A percentile compares a stretch with the other conserved stretches of the same genome.
These are phyloP conservation scores for Argynnis bischoffii DNA, from an alignment of 2,888 invertebrate species.

Conservation along the genomic window DNA sequence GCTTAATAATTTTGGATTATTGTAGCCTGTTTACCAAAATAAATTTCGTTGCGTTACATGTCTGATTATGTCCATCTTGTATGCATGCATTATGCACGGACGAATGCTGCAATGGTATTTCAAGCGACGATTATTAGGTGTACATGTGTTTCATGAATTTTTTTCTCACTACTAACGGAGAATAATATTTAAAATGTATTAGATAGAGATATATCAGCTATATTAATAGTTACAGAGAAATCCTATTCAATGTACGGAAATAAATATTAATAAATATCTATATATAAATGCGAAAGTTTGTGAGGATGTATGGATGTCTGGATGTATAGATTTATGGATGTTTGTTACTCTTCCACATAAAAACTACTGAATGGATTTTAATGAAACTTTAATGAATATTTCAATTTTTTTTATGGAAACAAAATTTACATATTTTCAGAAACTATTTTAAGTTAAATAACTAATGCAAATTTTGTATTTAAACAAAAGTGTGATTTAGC, in stretches of 20 bases:
- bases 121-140: conserved; percentile 58
- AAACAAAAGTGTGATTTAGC: conserved; percentile 33
- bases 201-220: neutral
- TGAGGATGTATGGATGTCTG: no score
- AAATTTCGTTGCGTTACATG: conserved; percentile 24
- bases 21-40: conserved; percentile 27
- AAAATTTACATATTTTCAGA: no score
- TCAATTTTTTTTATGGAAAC: no score
- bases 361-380: no score
- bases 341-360: no score
- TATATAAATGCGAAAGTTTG: no score
- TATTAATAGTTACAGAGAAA: no score
- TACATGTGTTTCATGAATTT: conserved; percentile 54
- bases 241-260: no score
- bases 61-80: conserved; percentile 38
- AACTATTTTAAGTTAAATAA: no score
- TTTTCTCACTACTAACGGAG: conserved; percentile 3
- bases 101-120: conserved; percentile 59
- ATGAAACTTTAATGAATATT: no score
- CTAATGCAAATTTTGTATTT: neutral
- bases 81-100: conserved; percentile 62
- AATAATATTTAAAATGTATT: neutral
- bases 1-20: conserved; percentile 17
- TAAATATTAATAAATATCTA: no score
- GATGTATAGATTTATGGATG: no score